Evolutionary conservation across 1,140 invertebrate genomes (phyloP), one percentile per base, ranked within the genome.

Genomic region (Drosophila setifemur): DNA sequence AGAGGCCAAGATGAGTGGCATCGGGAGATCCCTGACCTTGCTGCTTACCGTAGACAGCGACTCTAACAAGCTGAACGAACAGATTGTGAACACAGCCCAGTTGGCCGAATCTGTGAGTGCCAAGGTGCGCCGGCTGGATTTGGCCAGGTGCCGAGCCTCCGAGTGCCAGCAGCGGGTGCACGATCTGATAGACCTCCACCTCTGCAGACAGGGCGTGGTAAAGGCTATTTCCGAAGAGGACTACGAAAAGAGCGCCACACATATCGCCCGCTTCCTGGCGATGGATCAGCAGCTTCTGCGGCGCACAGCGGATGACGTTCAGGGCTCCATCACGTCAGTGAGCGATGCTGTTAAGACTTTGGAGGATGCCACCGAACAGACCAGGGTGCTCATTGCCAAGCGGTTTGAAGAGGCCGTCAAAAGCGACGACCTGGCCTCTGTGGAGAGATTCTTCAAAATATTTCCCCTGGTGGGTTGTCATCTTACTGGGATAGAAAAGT

Each of bases 381-480:
- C 92, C 28, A 93, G 94, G 68, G 91, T 92, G 21, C 94, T 98
- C 43, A 94, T 98, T 1, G 94, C 94, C 16, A 93, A 92, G 31
- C 95, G 96, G 77, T 98, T 99, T 90, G 96, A 98, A 86, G 97
- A 98, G 78, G 97, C 98, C 19, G 95, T 99, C 0, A 94, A 94
- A 52, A 94, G 94, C 39, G 95, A 97, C 87, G 98, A 99, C 91
- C 92, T 96, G 14, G 96, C 96, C 2, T 96, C 96, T 2, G 96
- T 99, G 11, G 98, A 99, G 94, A 96, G 98, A 66, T 98, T 99
- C 91, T 99, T 99, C 89, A 99, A 99, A 91, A 95, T 99, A 81
- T 99, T 99, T 91, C 98, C 98, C 1, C 92, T 99, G 16, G 92
- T 99, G 3, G 97, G 97, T 33, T 95, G 97, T 91, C 96, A 99